A percentile compares a stretch with the other conserved stretches of the same genome.
phyloP scores from a whole-genome alignment of 2,888 invertebrate species.

The Diadegma fenestrale region DNA sequence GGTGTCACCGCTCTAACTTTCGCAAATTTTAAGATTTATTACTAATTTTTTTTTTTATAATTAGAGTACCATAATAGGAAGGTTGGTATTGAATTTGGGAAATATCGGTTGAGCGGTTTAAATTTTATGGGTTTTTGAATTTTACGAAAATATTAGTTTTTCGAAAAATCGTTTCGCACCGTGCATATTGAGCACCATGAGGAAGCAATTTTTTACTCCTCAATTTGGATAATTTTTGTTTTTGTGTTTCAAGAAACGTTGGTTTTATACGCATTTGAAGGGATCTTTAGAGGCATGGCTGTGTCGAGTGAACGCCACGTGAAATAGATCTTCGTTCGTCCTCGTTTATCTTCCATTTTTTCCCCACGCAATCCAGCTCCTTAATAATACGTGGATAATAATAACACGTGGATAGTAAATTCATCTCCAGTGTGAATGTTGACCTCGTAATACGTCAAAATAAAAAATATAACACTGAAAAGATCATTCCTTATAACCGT shows the following conservation, averaged over 20 bases:
- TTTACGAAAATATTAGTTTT: too few species aligned
- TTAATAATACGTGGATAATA: not conserved
- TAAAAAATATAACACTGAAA: slow-evolving; percentile 45
- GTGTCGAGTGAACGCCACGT: slow-evolving; percentile 5
- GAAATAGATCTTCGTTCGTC: not conserved
- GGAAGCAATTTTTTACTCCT: too few species aligned
- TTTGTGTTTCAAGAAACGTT: not conserved
- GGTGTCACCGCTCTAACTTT: too few species aligned
- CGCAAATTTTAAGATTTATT: too few species aligned
- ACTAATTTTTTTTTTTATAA: too few species aligned
- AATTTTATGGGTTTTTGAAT: too few species aligned
- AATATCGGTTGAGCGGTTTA: too few species aligned
- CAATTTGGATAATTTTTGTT: not conserved
- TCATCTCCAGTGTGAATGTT: slow-evolving; percentile 14
- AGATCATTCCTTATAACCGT: slow-evolving; percentile 58
- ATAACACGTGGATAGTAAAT: slow-evolving; percentile 1
- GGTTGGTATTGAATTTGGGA: too few species aligned
- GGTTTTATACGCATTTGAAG: not conserved
- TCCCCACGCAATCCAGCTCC: slow-evolving; percentile 20
- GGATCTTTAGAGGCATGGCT: not conserved
- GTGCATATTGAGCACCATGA: too few species aligned
- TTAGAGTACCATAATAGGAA: too few species aligned
- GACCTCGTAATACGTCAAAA: slow-evolving; percentile 46
- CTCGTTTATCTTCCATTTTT: slow-evolving; percentile 20
- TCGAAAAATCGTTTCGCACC: too few species aligned